These are phyloP conservation scores for Lycia hirtaria DNA, from an alignment of 2,888 invertebrate species.

Conservation along the genomic window DNA sequence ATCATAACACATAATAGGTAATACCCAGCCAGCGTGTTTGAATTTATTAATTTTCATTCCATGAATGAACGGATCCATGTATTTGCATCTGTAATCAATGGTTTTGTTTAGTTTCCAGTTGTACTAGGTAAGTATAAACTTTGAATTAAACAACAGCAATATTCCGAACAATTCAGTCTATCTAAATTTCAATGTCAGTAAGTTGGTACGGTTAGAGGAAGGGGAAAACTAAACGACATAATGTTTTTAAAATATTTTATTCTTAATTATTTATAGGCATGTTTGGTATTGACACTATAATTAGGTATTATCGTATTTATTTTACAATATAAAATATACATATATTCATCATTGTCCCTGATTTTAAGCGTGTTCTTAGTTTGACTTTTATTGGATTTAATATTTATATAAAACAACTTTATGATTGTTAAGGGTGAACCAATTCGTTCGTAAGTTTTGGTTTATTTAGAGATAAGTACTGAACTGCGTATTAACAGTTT, in stretches of 20 bases:
- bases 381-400: no score
- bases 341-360: neutral
- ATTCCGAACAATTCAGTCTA: neutral
- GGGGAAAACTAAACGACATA: slow-evolving; percentile 15
- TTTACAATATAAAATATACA: slow-evolving; percentile 12
- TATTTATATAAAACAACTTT: no score
- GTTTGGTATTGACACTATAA: slow-evolving; percentile 21
- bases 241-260: slow-evolving; percentile 25
- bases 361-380: no score
- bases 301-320: slow-evolving; percentile 6
- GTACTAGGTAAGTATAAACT: neutral
- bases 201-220: neutral
- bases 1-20: neutral
- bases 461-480: no score
- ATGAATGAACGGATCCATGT: slow-evolving; percentile 6
- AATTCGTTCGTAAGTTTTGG: neutral
- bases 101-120: neutral
- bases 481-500: neutral
- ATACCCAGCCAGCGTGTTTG: neutral
- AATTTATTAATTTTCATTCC: slow-evolving; percentile 2
- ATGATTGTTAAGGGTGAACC: no score
- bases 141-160: neutral
- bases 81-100: slow-evolving; percentile 5
- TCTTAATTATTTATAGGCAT: slow-evolving; percentile 25
- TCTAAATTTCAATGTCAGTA: neutral